Conservation (phyloP, 2,113 vertebrate species). For the Benitochromis conjunctus region DNA sequence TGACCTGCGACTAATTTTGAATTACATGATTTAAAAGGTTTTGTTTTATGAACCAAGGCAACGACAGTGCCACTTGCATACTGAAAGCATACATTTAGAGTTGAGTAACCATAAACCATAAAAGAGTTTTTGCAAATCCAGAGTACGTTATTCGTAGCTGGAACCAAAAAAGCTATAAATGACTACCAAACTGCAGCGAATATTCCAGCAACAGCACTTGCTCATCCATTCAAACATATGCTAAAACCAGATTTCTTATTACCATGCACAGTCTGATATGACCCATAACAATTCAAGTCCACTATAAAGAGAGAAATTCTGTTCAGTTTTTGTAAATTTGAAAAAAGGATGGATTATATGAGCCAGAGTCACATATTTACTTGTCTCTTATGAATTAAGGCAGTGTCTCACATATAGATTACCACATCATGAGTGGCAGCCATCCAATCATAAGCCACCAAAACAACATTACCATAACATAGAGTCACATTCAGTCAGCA, state of each 20-base stretch:
- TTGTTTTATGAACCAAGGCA: neutral
- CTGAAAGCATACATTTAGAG: neutral
- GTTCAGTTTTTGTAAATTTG: neutral
- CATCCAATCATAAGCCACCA: conserved; percentile 15
- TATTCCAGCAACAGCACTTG: neutral
- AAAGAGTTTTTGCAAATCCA: neutral
- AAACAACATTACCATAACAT: conserved; percentile 28
- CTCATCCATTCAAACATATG: neutral
- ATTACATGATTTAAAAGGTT: neutral
- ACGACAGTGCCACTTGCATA: neutral
- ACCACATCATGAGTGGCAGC: conserved; percentile 1
- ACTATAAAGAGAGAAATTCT: neutral
- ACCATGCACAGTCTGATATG: neutral
- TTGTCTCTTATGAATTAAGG: neutral
- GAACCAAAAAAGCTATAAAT: neutral
- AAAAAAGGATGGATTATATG: neutral
- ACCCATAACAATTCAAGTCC: neutral
- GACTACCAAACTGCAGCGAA: neutral
- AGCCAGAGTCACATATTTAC: neutral
- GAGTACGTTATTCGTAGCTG: neutral
- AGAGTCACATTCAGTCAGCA: neutral
- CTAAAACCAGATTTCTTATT: neutral
- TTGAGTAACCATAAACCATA: neutral
- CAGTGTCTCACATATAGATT: neutral
- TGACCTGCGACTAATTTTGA: neutral